phyloP scores from a whole-genome alignment of 2,888 invertebrate species.

The Nemotelus nigrinus region DNA sequence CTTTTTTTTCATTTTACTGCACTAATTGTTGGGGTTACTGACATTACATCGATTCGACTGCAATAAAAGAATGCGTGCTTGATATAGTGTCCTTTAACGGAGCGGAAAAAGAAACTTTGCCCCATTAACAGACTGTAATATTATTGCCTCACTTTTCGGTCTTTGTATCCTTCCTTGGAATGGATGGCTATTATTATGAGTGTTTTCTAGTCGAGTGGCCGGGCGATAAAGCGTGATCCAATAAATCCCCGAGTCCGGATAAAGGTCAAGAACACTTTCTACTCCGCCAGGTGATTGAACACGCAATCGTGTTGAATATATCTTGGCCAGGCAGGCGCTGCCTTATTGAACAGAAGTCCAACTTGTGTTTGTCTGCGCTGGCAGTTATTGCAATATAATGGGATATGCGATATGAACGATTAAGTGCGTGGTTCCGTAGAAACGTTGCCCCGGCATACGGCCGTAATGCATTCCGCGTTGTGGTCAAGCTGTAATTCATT shows the following conservation, averaged over 20 bases:
- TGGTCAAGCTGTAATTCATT: constrained; percentile 14
- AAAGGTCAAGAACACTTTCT: constrained; percentile 37
- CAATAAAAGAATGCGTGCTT: too few relatives aligned
- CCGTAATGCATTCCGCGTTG: constrained; percentile 10
- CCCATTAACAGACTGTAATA: too few relatives aligned
- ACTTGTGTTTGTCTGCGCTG: neutral
- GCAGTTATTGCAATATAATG: neutral
- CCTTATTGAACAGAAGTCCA: neutral
- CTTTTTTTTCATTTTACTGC: too few relatives aligned
- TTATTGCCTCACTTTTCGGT: too few relatives aligned
- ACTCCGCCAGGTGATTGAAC: neutral
- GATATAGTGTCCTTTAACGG: too few relatives aligned
- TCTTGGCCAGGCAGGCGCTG: neutral
- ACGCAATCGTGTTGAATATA: constrained; percentile 17
- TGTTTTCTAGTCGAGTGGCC: too few relatives aligned
- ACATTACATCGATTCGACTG: too few relatives aligned
- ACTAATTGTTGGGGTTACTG: too few relatives aligned
- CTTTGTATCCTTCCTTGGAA: too few relatives aligned
- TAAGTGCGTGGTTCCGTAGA: neutral
- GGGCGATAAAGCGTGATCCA: neutral
- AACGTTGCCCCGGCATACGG: neutral
- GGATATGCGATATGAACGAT: constrained; percentile 1
- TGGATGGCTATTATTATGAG: too few relatives aligned
- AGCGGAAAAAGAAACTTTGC: too few relatives aligned
- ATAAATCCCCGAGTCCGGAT: constrained; percentile 26